Percentiles rank a stretch among this genome's conserved stretches.
Conservation (phyloP, 2,888 invertebrate genomes). For the Pseudococcus longispinus region DNA sequence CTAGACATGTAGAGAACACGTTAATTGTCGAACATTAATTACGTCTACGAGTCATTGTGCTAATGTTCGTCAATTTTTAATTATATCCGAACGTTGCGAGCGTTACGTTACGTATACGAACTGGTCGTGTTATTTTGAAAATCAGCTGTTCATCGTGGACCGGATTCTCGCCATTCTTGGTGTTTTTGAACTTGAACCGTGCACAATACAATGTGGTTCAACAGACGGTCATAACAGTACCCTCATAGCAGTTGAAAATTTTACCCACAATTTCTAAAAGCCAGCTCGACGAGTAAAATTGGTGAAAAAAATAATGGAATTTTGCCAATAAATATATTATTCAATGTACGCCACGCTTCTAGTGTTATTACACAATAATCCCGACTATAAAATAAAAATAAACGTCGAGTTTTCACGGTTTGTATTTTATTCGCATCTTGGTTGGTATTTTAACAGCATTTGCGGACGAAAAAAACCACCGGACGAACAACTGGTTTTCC, state of each 20-base stretch:
- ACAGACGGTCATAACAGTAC: neutral
- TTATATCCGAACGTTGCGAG: neutral
- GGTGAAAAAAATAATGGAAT: neutral
- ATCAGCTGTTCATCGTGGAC: conserved; percentile 33
- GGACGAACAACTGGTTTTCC: neutral
- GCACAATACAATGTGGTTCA: neutral
- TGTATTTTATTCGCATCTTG: neutral
- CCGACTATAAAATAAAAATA: conserved; percentile 18
- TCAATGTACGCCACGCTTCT: neutral
- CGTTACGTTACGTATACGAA: neutral
- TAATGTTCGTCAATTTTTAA: conserved; percentile 38
- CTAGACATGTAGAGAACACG: conserved; percentile 4
- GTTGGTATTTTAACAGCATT: neutral
- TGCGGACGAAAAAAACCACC: neutral
- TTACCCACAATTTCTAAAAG: neutral
- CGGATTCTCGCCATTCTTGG: neutral
- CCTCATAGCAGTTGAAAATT: neutral
- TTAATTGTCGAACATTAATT: conserved; percentile 36
- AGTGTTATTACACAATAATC: conserved; percentile 19
- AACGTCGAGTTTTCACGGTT: neutral
- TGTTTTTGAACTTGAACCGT: conserved; percentile 11
- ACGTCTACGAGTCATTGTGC: conserved; percentile 31
- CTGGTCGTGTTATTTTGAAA: conserved; percentile 7
- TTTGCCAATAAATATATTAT: conserved; percentile 35
- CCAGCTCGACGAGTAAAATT: neutral